Conservation (phyloP, 2,113 vertebrate genomes). For the Rostratula benghalensis region DNA sequence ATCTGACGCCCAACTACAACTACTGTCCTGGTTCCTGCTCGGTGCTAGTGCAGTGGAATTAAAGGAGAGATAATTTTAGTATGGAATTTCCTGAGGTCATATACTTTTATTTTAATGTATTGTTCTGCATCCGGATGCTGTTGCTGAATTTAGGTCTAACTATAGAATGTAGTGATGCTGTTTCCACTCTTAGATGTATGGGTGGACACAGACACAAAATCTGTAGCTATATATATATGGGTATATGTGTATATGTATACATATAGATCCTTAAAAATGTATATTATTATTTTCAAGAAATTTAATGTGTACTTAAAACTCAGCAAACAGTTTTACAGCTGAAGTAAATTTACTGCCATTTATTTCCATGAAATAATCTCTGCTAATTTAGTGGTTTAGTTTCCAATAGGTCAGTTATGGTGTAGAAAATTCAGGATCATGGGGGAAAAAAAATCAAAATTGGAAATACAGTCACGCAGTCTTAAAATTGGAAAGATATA, state of each 20-base stretch:
- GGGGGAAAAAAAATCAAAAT: neutral
- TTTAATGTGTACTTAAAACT: neutral
- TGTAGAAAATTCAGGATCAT: neutral
- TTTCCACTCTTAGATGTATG: neutral
- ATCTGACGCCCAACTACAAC: neutral
- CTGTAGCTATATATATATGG: neutral
- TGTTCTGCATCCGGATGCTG: conserved; percentile 7
- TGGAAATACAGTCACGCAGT: neutral
- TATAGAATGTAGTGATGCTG: neutral
- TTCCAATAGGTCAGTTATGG: neutral
- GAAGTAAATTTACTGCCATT: neutral
- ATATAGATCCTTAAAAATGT: neutral
- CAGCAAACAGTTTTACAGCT: neutral
- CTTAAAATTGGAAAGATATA: neutral
- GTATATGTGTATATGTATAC: neutral
- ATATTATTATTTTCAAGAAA: neutral
- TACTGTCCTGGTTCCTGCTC: neutral
- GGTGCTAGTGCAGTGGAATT: neutral
- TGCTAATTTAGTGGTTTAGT: neutral
- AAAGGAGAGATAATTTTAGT: conserved; percentile 19
- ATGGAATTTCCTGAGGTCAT: conserved; percentile 21
- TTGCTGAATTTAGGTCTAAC: neutral
- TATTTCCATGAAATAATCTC: neutral
- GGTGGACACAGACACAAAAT: neutral
- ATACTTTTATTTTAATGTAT: conserved; percentile 35